Evolutionary conservation across 2,797 vertebrate genomes (phyloP).

Genomic region (Bucorvus abyssinicus): DNA sequence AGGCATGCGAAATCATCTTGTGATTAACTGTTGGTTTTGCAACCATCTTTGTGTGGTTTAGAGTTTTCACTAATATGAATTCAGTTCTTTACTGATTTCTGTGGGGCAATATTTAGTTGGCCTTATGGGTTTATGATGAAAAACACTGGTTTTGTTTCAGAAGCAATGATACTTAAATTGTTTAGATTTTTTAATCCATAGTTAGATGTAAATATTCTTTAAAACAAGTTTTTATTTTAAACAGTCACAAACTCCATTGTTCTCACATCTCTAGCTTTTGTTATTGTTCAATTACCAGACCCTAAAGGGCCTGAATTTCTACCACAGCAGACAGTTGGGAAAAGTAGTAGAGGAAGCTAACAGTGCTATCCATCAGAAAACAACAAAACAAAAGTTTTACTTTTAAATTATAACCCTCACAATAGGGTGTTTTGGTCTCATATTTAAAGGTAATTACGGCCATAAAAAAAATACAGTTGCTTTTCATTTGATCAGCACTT

Average conservation of each 20-base stretch:
- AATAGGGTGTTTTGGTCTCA: not conserved
- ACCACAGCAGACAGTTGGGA: not conserved
- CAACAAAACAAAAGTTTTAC: rapidly evolving
- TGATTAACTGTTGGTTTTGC: not conserved
- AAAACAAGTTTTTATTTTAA: not conserved
- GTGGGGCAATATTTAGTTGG: not conserved
- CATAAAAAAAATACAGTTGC: not conserved
- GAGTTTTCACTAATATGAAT: not conserved
- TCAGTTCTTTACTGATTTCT: not conserved
- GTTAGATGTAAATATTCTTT: not conserved
- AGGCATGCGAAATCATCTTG: not conserved
- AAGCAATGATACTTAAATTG: not conserved
- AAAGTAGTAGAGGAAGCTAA: not conserved
- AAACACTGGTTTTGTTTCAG: not conserved
- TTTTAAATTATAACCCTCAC: not conserved
- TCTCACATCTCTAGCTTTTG: not conserved
- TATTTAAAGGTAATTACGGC: not conserved
- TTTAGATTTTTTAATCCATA: not conserved
- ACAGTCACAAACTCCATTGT: not conserved
- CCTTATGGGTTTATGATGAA: not conserved
- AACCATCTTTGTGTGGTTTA: not conserved
- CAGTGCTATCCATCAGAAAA: not conserved
- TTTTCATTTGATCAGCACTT: not conserved
- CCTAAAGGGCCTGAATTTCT: not conserved
- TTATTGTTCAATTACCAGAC: not conserved